Conservation (phyloP, 2,797 vertebrate species). For the Syngnathus rostellatus region DNA sequence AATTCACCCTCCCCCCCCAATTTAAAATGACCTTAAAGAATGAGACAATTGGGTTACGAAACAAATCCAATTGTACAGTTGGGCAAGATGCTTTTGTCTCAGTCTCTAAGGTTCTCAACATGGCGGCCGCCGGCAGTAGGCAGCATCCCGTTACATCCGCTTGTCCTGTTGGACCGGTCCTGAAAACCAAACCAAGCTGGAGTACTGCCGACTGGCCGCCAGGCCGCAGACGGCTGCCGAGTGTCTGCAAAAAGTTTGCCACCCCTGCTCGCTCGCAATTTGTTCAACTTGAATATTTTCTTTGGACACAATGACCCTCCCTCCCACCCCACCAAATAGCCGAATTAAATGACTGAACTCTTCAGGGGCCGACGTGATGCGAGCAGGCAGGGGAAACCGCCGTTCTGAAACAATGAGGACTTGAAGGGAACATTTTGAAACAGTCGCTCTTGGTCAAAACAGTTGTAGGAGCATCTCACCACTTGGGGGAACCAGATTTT, state of each 20-base stretch:
- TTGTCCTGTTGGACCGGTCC: neutral
- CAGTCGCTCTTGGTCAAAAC: slow-evolving; percentile 47
- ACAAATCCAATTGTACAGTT: slow-evolving; percentile 11
- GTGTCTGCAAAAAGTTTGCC: slow-evolving; percentile 43
- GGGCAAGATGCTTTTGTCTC: slow-evolving; percentile 90
- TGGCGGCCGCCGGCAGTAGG: slow-evolving; percentile 28
- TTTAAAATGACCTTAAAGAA: slow-evolving; percentile 67
- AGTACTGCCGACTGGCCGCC: slow-evolving; percentile 30
- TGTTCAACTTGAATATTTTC: slow-evolving; percentile 19
- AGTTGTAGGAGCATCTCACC: slow-evolving; percentile 55
- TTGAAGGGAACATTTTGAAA: neutral
- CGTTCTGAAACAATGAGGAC: slow-evolving; percentile 22
- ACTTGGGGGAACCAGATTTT: slow-evolving; percentile 31
- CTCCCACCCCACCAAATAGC: slow-evolving; percentile 17
- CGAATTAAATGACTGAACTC: slow-evolving; percentile 23
- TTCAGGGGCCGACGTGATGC: slow-evolving; percentile 19
- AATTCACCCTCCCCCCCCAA: slow-evolving; percentile 54
- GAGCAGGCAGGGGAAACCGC: slow-evolving; percentile 47
- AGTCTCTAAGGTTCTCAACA: slow-evolving; percentile 67
- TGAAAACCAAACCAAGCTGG: neutral
- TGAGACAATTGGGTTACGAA: slow-evolving; percentile 53
- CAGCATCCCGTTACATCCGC: slow-evolving; percentile 10
- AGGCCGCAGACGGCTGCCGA: slow-evolving; percentile 66
- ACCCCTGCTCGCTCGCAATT: slow-evolving; percentile 40
- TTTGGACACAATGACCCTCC: neutral